These are phyloP conservation scores for Drosophila kambysellisi DNA, from an alignment of 2,888 invertebrate species.

Conservation along the genomic window DNA sequence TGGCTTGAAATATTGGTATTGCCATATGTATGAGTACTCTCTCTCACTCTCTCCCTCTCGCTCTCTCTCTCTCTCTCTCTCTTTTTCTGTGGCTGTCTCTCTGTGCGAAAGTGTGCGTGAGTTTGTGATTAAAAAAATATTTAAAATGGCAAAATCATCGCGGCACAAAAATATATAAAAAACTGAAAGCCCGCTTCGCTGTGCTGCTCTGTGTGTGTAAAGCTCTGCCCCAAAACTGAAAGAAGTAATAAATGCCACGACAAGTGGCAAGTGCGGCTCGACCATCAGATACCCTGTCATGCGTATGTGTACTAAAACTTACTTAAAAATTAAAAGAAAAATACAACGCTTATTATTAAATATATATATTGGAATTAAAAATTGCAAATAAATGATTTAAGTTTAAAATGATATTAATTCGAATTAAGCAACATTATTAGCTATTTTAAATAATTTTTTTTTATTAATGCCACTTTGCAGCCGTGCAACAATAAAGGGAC, in stretches of 20 bases:
- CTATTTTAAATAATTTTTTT: background rate
- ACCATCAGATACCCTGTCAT: constrained; percentile 20
- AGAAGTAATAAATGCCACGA: constrained; percentile 46
- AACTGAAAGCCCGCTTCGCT: constrained; percentile 39
- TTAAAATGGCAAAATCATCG: constrained; percentile 78
- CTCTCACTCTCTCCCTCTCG: background rate
- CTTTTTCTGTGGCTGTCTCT: constrained; percentile 4
- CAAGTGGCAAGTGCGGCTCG: background rate
- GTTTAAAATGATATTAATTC: background rate
- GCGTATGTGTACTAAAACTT: background rate
- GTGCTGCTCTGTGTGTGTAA: constrained; percentile 43
- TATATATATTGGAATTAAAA: background rate
- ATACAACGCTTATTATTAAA: background rate
- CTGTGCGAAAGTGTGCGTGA: constrained; percentile 49
- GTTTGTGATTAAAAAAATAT: constrained; percentile 79
- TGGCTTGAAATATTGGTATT: constrained; percentile 82
- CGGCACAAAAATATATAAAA: constrained; percentile 46
- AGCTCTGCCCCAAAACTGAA: constrained; percentile 46
- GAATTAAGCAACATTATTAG: background rate
- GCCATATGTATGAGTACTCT: constrained; percentile 71
- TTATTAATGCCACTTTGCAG: background rate
- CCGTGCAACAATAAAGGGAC: constrained; percentile 39
- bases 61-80: background rate
- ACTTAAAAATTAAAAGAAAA: too few relatives aligned
- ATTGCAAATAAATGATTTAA: background rate